Evolutionary conservation across 2,113 vertebrate species (phyloP), one percentile per base, ranked within the genome.

Genomic region (Halichoerus grypus): DNA sequence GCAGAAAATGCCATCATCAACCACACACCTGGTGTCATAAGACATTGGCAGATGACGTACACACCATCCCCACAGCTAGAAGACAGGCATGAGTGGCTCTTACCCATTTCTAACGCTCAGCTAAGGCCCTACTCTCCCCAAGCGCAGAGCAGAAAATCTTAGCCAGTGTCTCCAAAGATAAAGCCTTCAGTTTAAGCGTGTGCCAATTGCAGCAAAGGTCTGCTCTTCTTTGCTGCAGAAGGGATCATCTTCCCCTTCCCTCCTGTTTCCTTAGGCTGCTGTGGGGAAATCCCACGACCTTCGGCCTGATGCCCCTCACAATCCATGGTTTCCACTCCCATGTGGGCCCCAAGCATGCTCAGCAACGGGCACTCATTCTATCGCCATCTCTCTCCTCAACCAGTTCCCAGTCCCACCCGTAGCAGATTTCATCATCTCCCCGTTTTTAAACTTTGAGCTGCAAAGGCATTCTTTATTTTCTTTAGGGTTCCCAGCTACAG

Each of bases 141-240:
- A 55, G 24, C 7, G 1, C 1, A 22, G 53, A 71, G 59, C 33
- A 61, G 71, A 91, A 85, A 92, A 22, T 92, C 26, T 85, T 8
- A 91, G 42, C 69, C 42, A 46, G 72, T 39, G 53, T 85, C 55
- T 97, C 81, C n/a, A 55, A 59, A 79, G 82, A 84, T 74, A 46
- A 8, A 93, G 61, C 6, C 3, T 51, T 5, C 0, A 0, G 22
- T 26, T 61, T 72, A n/a, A 76, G 63, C 2, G 21, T 2, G 2
- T 63, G 92, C 24, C 39, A 65, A 3, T 7, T 36, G 42, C 7
- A 71, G 76, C 33, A 46, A 51, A 65, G 51, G 19, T n/a, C 12
- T 55, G 71, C 51, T 31, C 33, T 92, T 31, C 55, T 85, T 46
- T 39, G 65, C 1, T 26, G 9, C 7, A 11, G 57, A 22, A 67